Evolutionary conservation across 2,888 invertebrate genomes (phyloP), one percentile per base, ranked within the genome.

Genomic region (Tineola bisselliella): DNA sequence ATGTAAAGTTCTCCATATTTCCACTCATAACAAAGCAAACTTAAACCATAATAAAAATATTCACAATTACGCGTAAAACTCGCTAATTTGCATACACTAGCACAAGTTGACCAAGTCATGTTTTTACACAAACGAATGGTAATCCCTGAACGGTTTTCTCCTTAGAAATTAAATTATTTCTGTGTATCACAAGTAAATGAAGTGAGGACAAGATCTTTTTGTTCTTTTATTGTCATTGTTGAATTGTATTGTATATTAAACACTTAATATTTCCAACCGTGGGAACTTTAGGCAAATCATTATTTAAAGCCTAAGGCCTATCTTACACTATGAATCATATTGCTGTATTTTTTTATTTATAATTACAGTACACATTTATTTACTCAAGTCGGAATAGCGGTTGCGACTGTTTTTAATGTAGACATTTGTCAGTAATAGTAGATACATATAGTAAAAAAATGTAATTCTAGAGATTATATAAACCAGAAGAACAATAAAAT

Each of bases 141-240:
- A 58, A 58, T 58, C 17, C 58, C 58, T 33, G 17, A 58, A n/a
- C 15, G 31, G 19, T 33, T 30, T 56, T 33, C 33, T 33, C 13
- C 33, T 15, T 58, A 58, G 31, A 33, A 58, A 58, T 58, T 58
- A 61, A 66, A 63, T 63, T 63, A 65, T 67, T 71, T 71, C 67
- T 68, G 65, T 67, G 68, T 69, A 69, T 63, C 62, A 64, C 62
- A 63, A 59, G 65, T 67, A 68, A 66, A 66, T 66, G 65, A 66
- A 67, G 65, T 63, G 63, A 63, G 63, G 63, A 58, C 58, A 33
- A 33, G 58, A 58, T 61, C 64, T 63, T 64, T 67, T 66, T 66
- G 63, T 62, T 61, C 59, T 62, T 62, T 65, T 63, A 66, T 64
- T 63, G 65, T 66, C 64, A 65, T 61, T 64, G 64, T 63, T 25